These are phyloP conservation scores for Grus americana DNA, from an alignment of 2,113 vertebrate species.

Conservation along the genomic window DNA sequence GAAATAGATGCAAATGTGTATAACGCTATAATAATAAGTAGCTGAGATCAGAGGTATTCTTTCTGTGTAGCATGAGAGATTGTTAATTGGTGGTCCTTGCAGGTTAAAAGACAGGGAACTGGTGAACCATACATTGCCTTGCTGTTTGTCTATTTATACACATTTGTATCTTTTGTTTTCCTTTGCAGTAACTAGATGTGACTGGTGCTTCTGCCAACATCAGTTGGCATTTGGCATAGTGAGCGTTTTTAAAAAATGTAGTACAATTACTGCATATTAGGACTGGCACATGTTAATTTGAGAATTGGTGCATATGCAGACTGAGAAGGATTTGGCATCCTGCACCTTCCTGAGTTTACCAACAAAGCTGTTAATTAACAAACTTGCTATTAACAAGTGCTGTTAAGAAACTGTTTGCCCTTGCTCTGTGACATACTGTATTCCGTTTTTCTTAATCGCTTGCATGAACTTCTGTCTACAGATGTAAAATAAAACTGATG, in stretches of 20 bases:
- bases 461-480: neutral
- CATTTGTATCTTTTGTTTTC: neutral
- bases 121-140: neutral
- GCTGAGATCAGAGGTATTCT: neutral
- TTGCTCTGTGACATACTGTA: neutral
- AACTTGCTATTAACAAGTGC: neutral
- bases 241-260: neutral
- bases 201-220: neutral
- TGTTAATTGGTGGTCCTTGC: neutral
- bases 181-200: neutral
- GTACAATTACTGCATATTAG: neutral
- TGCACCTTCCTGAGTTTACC: neutral
- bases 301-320: neutral
- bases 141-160: neutral
- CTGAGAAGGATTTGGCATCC: neutral
- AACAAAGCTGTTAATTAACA: neutral
- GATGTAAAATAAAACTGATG: neutral
- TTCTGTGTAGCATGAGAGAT: neutral
- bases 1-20: neutral
- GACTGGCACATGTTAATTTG: neutral
- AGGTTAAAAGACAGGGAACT: neutral
- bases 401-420: neutral
- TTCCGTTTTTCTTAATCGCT: neutral
- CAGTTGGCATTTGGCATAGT: neutral
- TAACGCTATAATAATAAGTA: neutral